Percentiles rank a stretch among this genome's conserved stretches.
Conservation (phyloP, 2,113 vertebrate genomes). For the Desmodus rotundus region DNA sequence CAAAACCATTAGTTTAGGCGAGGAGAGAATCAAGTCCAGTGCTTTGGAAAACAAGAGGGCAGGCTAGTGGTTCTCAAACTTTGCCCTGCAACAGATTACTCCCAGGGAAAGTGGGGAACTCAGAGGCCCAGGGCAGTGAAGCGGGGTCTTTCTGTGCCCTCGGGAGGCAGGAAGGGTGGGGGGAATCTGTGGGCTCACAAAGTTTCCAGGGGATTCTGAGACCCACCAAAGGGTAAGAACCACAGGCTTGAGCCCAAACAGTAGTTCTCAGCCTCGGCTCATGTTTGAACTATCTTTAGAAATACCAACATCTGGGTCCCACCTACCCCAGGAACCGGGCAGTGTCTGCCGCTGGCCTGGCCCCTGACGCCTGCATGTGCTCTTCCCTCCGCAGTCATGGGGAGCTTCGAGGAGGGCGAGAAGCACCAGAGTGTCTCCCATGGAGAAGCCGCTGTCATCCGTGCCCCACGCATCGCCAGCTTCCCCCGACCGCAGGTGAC, state of each 20-base stretch:
- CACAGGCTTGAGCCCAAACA: not conserved
- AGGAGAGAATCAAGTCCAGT: not conserved
- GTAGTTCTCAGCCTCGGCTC: not conserved
- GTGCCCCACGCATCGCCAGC: conserved; percentile 90
- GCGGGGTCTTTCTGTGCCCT: not conserved
- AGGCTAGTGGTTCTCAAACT: not conserved
- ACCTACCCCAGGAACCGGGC: not conserved
- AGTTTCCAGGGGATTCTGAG: not conserved
- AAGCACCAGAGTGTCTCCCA: conserved; percentile 89
- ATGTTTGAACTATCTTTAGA: not conserved
- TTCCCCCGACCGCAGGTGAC: conserved; percentile 97
- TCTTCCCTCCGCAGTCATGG: conserved; percentile 87
- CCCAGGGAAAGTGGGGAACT: not conserved
- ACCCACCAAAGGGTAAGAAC: not conserved
- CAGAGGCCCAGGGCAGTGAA: rapidly evolving
- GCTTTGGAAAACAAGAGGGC: not conserved
- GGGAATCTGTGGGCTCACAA: too few species aligned
- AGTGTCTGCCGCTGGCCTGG: rapidly evolving
- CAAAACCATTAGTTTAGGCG: not conserved
- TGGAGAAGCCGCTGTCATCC: conserved; percentile 91
- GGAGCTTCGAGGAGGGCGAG: conserved; percentile 93
- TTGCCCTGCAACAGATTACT: rapidly evolving
- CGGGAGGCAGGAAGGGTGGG: not conserved
- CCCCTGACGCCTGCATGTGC: not conserved
- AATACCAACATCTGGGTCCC: not conserved